Evolutionary conservation across 2,113 vertebrate species (phyloP).

Genomic region (Boleophthalmus pectinirostris): DNA sequence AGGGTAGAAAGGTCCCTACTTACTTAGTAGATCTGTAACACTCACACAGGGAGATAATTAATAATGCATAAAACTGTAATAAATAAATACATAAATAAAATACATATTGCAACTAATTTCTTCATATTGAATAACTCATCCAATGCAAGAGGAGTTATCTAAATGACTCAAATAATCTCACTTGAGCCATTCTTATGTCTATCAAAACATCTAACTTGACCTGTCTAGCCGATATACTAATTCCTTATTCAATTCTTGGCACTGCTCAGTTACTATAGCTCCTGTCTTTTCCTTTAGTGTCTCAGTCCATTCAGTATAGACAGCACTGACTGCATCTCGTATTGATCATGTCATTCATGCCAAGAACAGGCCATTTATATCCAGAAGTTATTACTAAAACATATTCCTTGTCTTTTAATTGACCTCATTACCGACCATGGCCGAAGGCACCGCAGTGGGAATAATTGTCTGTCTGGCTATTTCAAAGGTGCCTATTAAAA

Average conservation of each 20-base stretch:
- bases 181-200: too few species aligned
- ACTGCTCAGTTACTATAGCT: neutral
- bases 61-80: too few species aligned
- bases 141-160: too few species aligned
- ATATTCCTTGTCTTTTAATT: conserved; percentile 12
- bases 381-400: conserved; percentile 6
- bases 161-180: too few species aligned
- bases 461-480: conserved; percentile 22
- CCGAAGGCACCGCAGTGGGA: conserved; percentile 9
- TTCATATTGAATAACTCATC: too few species aligned
- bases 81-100: too few species aligned
- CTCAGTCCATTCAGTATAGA: neutral
- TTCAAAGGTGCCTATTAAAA: conserved; percentile 15
- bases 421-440: conserved; percentile 1
- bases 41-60: too few species aligned
- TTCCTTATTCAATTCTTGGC: neutral
- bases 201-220: neutral
- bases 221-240: neutral
- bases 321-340: neutral
- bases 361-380: conserved; percentile 13
- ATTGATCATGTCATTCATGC: conserved; percentile 3
- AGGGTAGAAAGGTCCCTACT: too few species aligned
- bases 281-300: neutral
- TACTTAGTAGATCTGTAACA: too few species aligned
- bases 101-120: too few species aligned